Evolutionary conservation across 1,140 invertebrate genomes (phyloP), one percentile per base, ranked within the genome.

Genomic region (Drosophila tropicalis): DNA sequence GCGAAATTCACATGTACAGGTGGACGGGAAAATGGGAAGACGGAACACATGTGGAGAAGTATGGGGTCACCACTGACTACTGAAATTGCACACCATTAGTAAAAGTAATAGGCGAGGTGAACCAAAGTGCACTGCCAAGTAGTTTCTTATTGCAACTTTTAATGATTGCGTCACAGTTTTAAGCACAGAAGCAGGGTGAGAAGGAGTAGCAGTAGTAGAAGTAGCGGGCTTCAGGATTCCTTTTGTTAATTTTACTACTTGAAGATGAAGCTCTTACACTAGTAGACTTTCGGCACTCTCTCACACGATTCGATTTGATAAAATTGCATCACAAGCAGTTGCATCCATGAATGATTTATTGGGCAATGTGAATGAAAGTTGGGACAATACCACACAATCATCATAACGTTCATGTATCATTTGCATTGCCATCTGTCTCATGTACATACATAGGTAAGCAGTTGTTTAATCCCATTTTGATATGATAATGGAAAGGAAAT

Each of bases 61-160:
- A 29, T 6, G 25, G 10, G 61, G 41, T 47, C 15, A 32, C n/a
- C 25, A 44, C 13, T 44, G 22, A 47, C 22, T 36, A 63, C 41
- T 77, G 75, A 81, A 83, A 87, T 89, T 87, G 84, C 83, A 74
- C 76, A 72, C 83, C 83, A 87, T 87, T 87, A 87, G 79, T 65
- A 89, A 65, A 80, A 87, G 84, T 89, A 87, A 87, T 87, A 87
- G 83, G 79, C 83, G 79, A 82, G 72, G 70, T 80, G 83, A 87
- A 76, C 76, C 62, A 70, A 67, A 87, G 84, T 83, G 83, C 83
- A 87, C 67, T 76, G 67, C 44, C 57, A 62, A 72, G 70, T 73
- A 78, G 67, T 84, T 84, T 84, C 79, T 82, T 82, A 79, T 79
- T 65, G 68, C 80, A 81, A 78, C 76, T 62, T 77, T 77, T 70